Base-by-base conservation (phyloP, 1,140 invertebrate genomes). In the Saccostrea cuccullata region DNA sequence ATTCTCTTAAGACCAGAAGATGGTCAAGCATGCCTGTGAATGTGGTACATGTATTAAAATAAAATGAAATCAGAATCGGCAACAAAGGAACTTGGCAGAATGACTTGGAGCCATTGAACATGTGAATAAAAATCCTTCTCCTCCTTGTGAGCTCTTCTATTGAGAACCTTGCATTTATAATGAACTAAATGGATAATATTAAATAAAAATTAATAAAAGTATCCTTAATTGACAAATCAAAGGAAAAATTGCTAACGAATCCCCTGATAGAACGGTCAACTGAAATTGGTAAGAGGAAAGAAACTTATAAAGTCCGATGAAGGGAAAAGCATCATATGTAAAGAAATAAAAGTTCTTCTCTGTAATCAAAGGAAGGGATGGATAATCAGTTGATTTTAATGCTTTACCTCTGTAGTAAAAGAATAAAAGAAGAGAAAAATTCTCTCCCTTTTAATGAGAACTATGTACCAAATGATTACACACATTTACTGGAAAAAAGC, bases 11-110 rank as follows among this genome's bases (percentile, higher is more conserved):
- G 30, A 77, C 13, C 23, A 30, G 26, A 26, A 26, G 30, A 77
- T 30, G 70, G 30, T 17, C 70, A 77, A 77, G 26, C 26, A 36
- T 36, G 26, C 30, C 26, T 30, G 6, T 73, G 23, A 73, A 73
- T 60, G 13, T 13, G 17, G n/a, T 77, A 77, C 70, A 77, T 77
- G 26, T 77, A 77, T 36, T 77, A 26, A 12, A 30, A 30, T 36
- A 36, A 30, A 77, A 36, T 30, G 23, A 30, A 36, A 26, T 17
- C 26, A 13, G 70, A 77, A 30, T 77, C 70, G 11, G 30, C 26
- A 77, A 77, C 26, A 77, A 77, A 30, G 15, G 70, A 77, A 36
- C 70, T 77, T 47, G 47, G 58, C n/a, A 64, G 58, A 64, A 64
- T 17, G 58, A 3, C 58, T 20, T 64, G 6, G 58, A 64, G 58